Evolutionary conservation across 2,797 vertebrate species (phyloP).

Genomic region (Spheniscus humboldti): DNA sequence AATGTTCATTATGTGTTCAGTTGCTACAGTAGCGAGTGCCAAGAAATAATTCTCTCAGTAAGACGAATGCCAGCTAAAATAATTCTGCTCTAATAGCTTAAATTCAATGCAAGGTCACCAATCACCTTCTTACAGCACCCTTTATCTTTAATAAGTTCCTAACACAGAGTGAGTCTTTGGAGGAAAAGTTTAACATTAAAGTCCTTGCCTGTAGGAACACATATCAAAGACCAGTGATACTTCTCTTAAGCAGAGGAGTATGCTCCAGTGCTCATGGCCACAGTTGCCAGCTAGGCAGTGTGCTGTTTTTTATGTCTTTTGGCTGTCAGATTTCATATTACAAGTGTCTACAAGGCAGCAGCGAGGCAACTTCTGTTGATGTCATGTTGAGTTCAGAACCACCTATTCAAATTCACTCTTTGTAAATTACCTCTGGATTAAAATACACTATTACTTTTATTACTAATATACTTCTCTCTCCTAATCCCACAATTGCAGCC

Average conservation of each 20-base stretch:
- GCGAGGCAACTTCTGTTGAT: not conserved
- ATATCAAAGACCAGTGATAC: not conserved
- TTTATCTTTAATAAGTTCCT: not conserved
- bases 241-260: not conserved
- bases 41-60: slow-evolving; percentile 46
- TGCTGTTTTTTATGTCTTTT: not conserved
- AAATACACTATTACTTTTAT: not conserved
- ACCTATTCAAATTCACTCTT: not conserved
- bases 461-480: not conserved
- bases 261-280: not conserved
- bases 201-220: not conserved
- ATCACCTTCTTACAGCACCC: not conserved
- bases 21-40: slow-evolving; percentile 25
- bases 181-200: not conserved
- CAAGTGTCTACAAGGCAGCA: not conserved
- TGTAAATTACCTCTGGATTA: not conserved
- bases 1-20: slow-evolving; percentile 62
- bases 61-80: slow-evolving; percentile 50
- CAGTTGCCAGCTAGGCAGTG: not conserved
- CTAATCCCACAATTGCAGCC: not conserved
- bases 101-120: slow-evolving; percentile 39
- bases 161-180: not conserved
- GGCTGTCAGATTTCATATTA: not conserved
- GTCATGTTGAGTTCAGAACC: not conserved
- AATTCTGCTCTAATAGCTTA: slow-evolving; percentile 48